phyloP scores from a whole-genome alignment of 1,140 invertebrate species.

The Stratiolaelaps scimitus region DNA sequence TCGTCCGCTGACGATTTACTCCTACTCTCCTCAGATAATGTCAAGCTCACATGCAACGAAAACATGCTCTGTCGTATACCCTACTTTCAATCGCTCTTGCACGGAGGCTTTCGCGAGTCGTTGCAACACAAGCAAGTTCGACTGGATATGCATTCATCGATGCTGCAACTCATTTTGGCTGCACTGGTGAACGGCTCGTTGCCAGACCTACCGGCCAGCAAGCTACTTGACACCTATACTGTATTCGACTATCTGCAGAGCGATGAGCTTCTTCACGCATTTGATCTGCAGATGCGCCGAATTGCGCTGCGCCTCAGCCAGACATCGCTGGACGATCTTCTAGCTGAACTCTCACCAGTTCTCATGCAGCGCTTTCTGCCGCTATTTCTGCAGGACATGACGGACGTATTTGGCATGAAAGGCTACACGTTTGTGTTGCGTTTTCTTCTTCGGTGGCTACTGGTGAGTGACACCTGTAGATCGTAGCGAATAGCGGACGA shows the following conservation, averaged over 20 bases:
- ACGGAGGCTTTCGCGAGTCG: neutral
- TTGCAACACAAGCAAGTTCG: neutral
- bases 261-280: conserved; percentile 1
- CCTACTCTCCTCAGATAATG: conserved; percentile 1
- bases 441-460: neutral
- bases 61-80: neutral
- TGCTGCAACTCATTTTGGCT: neutral
- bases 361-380: conserved; percentile 1
- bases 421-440: conserved; percentile 13
- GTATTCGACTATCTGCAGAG: conserved; percentile 15
- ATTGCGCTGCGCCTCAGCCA: neutral
- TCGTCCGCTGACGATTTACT: neutral
- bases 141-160: conserved; percentile 6
- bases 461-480: neutral
- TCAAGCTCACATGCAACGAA: neutral
- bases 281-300: neutral
- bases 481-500: too few species aligned
- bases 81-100: conserved; percentile 1
- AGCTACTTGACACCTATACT: conserved; percentile 4
- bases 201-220: neutral
- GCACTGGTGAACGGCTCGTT: neutral
- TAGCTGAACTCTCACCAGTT: neutral
- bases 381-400: neutral
- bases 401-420: conserved; percentile 1
- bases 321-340: neutral